Evolutionary conservation across 2,888 invertebrate genomes (phyloP).

Genomic region (Alsophila aescularia): DNA sequence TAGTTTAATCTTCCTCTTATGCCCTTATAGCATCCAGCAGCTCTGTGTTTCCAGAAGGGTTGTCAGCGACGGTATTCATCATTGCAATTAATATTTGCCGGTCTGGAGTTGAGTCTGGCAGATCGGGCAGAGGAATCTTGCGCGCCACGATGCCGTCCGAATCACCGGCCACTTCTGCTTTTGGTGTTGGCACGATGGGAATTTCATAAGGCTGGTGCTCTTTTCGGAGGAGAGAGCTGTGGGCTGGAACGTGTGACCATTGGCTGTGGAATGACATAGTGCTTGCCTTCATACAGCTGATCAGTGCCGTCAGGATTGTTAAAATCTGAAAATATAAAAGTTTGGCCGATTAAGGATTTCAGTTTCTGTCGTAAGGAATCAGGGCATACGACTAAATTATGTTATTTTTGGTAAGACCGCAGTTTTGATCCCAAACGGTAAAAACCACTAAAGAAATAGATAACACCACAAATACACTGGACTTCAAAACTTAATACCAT

Average conservation of each 20-base stretch:
- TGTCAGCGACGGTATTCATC: background rate
- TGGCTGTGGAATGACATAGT: background rate
- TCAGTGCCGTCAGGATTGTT: background rate
- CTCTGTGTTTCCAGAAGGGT: background rate
- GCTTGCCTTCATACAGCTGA: background rate
- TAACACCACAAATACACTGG: no score
- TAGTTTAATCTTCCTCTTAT: background rate
- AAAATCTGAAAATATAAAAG: background rate
- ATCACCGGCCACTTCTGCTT: background rate
- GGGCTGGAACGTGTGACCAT: background rate
- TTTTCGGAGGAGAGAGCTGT: background rate
- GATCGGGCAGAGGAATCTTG: background rate
- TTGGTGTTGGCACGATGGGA: conserved; percentile 1
- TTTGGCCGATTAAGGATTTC: background rate
- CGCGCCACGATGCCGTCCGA: background rate
- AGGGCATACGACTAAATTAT: no score
- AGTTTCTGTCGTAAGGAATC: no score
- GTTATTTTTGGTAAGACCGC: no score
- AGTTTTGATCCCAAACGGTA: no score
- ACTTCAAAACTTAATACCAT: no score
- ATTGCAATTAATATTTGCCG: background rate
- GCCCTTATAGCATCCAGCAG: background rate
- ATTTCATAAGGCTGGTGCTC: background rate
- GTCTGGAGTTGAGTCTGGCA: background rate
- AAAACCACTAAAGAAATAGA: no score